Percentiles rank a stretch among this genome's conserved stretches.
These are phyloP conservation scores for Drosophila nr. perissopoda DNA, from an alignment of 2,888 invertebrate genomes.

Conservation along the genomic window DNA sequence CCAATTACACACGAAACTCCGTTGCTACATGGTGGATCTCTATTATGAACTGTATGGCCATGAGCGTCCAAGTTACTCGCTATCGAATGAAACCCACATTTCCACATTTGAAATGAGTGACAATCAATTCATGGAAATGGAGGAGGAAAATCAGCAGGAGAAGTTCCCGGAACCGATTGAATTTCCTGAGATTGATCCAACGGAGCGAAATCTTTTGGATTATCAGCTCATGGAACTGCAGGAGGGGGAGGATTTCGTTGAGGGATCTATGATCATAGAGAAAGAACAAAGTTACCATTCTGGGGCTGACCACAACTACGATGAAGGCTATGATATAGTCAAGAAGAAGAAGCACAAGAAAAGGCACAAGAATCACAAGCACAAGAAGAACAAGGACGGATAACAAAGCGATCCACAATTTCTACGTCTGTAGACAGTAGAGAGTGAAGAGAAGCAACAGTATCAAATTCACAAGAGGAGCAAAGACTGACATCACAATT, in stretches of 20 bases:
- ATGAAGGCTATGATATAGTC: no score
- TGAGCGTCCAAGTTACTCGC: constrained; percentile 91
- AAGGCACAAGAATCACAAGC: constrained; percentile 90
- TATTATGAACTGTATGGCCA: constrained; percentile 95
- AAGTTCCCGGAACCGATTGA: neutral
- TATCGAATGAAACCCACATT: constrained; percentile 85
- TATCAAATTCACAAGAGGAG: constrained; percentile 8
- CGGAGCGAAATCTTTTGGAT: neutral
- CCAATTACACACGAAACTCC: constrained; percentile 91
- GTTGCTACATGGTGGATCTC: constrained; percentile 96
- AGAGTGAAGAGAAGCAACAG: neutral
- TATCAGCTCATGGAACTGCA: neutral
- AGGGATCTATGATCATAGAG: neutral
- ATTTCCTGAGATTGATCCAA: neutral
- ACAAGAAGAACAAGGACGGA: constrained; percentile 86
- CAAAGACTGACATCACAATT: constrained; percentile 84
- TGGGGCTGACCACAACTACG: constrained; percentile 76
- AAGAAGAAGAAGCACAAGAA: constrained; percentile 92
- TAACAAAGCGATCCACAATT: neutral
- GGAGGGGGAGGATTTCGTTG: constrained; percentile 52
- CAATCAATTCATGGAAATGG: neutral
- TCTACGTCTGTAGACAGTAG: neutral
- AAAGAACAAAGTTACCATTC: neutral
- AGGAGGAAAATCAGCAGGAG: neutral
- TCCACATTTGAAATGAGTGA: no score